Evolutionary conservation across 2,888 invertebrate genomes (phyloP), one percentile per base, ranked within the genome.

Genomic region (Hyposoter dolosus): DNA sequence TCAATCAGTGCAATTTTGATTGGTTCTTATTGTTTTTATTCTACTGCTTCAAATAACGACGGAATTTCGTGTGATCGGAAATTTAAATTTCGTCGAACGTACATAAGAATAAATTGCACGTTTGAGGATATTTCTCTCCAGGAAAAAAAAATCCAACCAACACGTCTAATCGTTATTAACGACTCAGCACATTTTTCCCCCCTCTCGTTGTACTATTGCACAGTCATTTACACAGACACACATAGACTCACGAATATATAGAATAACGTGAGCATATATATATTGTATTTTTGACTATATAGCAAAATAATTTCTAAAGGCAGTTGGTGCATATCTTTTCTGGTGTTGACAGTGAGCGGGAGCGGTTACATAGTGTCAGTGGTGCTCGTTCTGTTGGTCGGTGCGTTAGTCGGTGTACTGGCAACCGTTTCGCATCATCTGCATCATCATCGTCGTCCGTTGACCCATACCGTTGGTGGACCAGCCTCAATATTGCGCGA

Each of bases 361-460:
- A 93, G 92, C 90, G 91, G 92, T 90, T 93, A 92, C 89, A 91
- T 93, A 89, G 91, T 93, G 91, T 93, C 92, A 91, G 92, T 92
- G 91, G 92, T 92, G 90, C 91, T 93, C 87, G 92, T 93, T 88
- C 90, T 93, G 89, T 89, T 92, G 91, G 91, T 92, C 90, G 91
- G 92, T 89, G 90, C 92, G 90, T 90, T 92, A 88, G 90, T 92
- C 90, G 92, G 92, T 89, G 91, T 95, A 95, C 93, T 96, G 95
- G 94, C 94, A 89, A 93, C 94, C 87, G 93, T 94, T 87, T 93
- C 91, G 88, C 92, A 91, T 90, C 94, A 93, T 91, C 91, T 93
- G 90, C 93, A 92, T 92, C 93, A 92, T 94, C 94, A 94, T 94
- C 95, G 95, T 94, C 94, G 93, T 91, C 94, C 93, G 93, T 95